Evolutionary conservation across 2,113 vertebrate genomes (phyloP), one percentile per base, ranked within the genome.

Genomic region (Pogona vitticeps): DNA sequence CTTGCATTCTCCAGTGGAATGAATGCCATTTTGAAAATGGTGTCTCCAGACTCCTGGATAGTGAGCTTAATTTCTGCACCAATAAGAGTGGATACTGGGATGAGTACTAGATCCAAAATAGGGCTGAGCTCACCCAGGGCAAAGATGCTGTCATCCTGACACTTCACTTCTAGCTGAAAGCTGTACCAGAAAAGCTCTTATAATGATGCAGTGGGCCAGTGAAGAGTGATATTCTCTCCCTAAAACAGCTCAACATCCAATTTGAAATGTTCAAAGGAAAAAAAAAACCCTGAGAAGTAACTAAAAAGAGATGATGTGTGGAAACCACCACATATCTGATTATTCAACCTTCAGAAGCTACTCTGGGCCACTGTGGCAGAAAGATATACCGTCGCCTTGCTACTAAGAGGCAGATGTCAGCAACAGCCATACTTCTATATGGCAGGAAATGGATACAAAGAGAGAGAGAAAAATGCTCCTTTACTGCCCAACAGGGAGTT

Each of bases 401-500:
- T 65, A 76, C 80, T 65, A 80, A 75, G 77, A 86, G 18, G 3
- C 31, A n/a, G 63, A 83, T 42, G 76, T 56, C 83, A 2, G 0
- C 40, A 52, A 7, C 75, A 81, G 63, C 86, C 88, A 21, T 52
- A 38, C 28, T 86, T 80, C 0, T 0, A 83, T 67, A 86, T 0
- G 0, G 87, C 72, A 90, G 87, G 65, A 91, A 92, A 90, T 10
- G 56, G 86, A 61, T 31, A 70, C 0, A 1, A 38, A 81, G 21
- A 40, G 80, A 1, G 33, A 81, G 21, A 40, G 91, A 68, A 63
- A 0, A 2, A 59, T 91, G 92, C 89, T 88, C 80, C 67, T 90
- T 91, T 82, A 82, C n/a, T 83, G 86, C 83, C 87, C 83, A 91
- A 89, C n/a, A 89, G 83, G 85, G 85, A 94, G 89, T 3, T 79